These are phyloP conservation scores for Heliothis virescens DNA, from an alignment of 1,140 invertebrate species.

Conservation along the genomic window DNA sequence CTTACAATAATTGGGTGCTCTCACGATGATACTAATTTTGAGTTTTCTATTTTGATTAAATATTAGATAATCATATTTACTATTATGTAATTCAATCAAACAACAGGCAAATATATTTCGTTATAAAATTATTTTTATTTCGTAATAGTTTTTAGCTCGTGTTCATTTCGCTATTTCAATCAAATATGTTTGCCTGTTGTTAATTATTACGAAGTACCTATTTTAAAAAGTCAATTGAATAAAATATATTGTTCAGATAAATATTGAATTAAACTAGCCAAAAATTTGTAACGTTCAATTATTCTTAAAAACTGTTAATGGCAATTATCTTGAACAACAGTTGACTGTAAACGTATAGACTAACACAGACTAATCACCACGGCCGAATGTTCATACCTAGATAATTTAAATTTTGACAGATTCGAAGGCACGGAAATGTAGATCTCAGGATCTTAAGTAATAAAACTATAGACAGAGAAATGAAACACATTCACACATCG, in stretches of 20 bases:
- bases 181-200: not conserved
- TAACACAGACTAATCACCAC: not conserved
- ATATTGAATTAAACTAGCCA: not conserved
- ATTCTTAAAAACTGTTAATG: not conserved
- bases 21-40: conserved; percentile 50
- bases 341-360: not conserved
- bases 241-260: not conserved
- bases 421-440: conserved; percentile 51
- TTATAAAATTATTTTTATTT: not conserved
- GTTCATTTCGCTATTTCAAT: not conserved
- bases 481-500: conserved; percentile 52
- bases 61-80: conserved; percentile 38
- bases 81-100: conserved; percentile 37
- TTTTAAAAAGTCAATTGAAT: conserved; percentile 4
- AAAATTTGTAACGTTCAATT: conserved; percentile 7
- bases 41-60: conserved; percentile 39
- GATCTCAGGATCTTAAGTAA: conserved; percentile 36
- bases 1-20: conserved; percentile 57
- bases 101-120: conserved; percentile 30
- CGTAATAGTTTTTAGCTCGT: not conserved
- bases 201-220: conserved; percentile 10
- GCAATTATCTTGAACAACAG: not conserved
- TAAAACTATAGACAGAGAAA: conserved; percentile 48
- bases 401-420: conserved; percentile 36
- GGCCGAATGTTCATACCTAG: conserved; percentile 43